These are phyloP conservation scores for Myrmophylax atrothorax DNA, from an alignment of 2,113 vertebrate species.

Conservation along the genomic window DNA sequence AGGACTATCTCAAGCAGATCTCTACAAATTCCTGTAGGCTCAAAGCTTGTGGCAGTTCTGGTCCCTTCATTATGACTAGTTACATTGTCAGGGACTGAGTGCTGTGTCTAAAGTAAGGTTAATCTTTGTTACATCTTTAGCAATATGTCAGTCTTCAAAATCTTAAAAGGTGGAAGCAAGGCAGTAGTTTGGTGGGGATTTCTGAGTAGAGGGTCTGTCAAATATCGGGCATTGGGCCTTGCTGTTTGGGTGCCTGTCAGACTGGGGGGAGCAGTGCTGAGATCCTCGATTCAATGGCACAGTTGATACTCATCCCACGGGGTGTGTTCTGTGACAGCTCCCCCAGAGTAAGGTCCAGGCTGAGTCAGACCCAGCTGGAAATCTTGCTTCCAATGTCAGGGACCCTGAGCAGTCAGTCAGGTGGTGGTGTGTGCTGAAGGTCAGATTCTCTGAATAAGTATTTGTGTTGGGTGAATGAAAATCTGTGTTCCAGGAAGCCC, in stretches of 20 bases:
- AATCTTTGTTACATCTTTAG: not conserved
- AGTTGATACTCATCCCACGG: fast-evolving
- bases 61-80: not conserved
- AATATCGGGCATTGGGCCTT: not conserved
- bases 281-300: not conserved
- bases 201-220: not conserved
- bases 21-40: not conserved
- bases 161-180: not conserved
- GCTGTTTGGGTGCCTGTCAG: not conserved
- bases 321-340: not conserved
- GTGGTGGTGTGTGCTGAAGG: not conserved
- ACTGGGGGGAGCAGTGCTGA: not conserved
- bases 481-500: not conserved
- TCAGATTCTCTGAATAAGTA: not conserved
- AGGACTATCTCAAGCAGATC: not conserved
- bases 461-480: not conserved
- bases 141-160: not conserved
- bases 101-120: not conserved
- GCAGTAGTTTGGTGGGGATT: not conserved
- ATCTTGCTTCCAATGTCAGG: not conserved
- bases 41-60: not conserved
- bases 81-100: not conserved
- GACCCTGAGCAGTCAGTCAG: not conserved
- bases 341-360: not conserved
- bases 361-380: not conserved